Conservation (phyloP, 1,140 invertebrate genomes). For the Globodera ellingtonae region DNA sequence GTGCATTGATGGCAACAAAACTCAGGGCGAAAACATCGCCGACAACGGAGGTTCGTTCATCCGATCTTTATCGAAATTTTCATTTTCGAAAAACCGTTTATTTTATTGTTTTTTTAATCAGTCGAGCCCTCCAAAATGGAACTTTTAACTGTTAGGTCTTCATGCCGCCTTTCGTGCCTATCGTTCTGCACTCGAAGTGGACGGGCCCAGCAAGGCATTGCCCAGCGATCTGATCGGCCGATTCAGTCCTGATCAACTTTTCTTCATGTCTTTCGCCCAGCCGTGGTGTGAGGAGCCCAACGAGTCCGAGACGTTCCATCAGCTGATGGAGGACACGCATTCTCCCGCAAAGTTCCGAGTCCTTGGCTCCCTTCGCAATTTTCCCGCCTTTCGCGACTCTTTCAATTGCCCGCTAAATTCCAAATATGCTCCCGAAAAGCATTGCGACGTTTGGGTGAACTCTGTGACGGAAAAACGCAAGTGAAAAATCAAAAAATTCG, state of each 20-base stretch:
- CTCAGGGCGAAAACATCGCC: slow-evolving; percentile 90
- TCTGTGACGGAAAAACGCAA: slow-evolving; percentile 14
- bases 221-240: slow-evolving; percentile 43
- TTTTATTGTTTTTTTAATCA: not conserved
- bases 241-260: slow-evolving; percentile 56
- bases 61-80: too few relatives aligned
- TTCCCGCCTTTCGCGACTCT: slow-evolving; percentile 58
- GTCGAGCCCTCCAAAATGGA: too few relatives aligned
- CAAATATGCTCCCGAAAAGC: slow-evolving; percentile 40
- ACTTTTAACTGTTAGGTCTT: slow-evolving; percentile 38
- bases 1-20: slow-evolving; percentile 78
- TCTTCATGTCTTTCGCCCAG: slow-evolving; percentile 47
- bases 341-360: slow-evolving; percentile 38
- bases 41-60: slow-evolving; percentile 77
- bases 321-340: slow-evolving; percentile 52
- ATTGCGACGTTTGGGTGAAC: slow-evolving; percentile 59
- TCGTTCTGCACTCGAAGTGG: slow-evolving; percentile 8
- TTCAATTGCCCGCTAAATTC: slow-evolving; percentile 54
- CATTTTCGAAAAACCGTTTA: too few relatives aligned
- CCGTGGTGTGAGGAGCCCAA: not conserved
- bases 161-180: slow-evolving; percentile 51
- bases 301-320: slow-evolving; percentile 23
- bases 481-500: not conserved
- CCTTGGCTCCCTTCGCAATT: slow-evolving; percentile 51
- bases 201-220: slow-evolving; percentile 43